A percentile compares a stretch with the other conserved stretches of the same genome.
Conservation (phyloP, 2,113 vertebrate genomes). For the Brachyistius frenatus region DNA sequence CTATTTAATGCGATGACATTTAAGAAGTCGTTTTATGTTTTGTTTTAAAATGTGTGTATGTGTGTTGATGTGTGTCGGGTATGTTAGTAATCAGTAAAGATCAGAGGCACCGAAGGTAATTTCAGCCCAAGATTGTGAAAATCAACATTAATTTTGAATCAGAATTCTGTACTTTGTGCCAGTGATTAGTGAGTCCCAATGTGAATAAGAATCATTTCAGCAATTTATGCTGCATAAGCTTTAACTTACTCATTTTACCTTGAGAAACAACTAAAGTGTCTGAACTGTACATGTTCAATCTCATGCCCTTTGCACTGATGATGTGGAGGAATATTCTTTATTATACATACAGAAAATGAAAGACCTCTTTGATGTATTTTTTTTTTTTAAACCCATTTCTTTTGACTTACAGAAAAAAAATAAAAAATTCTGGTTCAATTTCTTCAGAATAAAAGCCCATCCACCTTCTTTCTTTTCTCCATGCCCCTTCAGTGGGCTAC, state of each 20-base stretch:
- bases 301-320: no score
- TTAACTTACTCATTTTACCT: no score
- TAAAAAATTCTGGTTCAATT: no score
- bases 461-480: neutral
- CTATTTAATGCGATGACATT: neutral
- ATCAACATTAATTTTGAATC: conserved; percentile 17
- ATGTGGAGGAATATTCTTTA: no score
- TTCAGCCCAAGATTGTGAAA: neutral
- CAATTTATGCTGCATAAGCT: no score
- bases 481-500: neutral
- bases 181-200: no score
- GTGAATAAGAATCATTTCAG: no score
- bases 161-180: neutral
- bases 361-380: no score
- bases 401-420: neutral
- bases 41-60: neutral
- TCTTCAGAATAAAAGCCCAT: neutral
- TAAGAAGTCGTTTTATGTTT: neutral
- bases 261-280: neutral
- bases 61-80: neutral
- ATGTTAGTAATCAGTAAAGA: conserved; percentile 34
- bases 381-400: neutral
- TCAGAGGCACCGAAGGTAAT: neutral
- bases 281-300: neutral
- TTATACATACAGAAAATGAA: no score